Conservation (phyloP, 1,140 invertebrate genomes). For the Belonocnema kinseyi region DNA sequence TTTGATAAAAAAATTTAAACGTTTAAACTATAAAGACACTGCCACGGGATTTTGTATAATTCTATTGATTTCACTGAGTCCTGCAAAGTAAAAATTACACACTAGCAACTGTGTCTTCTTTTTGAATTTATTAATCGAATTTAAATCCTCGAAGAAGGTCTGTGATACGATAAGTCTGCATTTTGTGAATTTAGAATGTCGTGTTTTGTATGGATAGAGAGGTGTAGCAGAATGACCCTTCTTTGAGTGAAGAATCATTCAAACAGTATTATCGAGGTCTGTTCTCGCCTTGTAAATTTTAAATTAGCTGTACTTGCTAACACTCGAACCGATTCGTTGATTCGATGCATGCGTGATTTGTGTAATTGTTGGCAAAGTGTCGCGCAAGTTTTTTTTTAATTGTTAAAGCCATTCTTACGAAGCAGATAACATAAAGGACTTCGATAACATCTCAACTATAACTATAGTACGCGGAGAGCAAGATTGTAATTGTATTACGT, state of each 20-base stretch:
- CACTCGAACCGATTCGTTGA: constrained; percentile 39
- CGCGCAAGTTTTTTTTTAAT: neutral
- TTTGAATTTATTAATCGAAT: constrained; percentile 9
- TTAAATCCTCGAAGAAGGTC: constrained; percentile 22
- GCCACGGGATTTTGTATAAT: neutral
- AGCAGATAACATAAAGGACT: constrained; percentile 13
- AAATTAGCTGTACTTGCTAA: constrained; percentile 34
- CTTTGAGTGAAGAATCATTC: constrained; percentile 11
- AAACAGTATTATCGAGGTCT: constrained; percentile 49
- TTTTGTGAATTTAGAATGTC: constrained; percentile 15
- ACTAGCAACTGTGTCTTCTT: neutral
- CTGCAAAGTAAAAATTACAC: neutral
- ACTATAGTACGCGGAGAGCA: constrained; percentile 41
- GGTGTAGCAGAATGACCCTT: neutral
- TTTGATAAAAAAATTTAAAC: constrained; percentile 9
- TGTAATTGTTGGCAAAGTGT: neutral
- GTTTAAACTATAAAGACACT: neutral
- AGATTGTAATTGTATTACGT: constrained; percentile 59
- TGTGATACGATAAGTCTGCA: constrained; percentile 29
- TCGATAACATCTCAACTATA: constrained; percentile 14
- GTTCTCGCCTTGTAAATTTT: constrained; percentile 34
- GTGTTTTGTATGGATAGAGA: constrained; percentile 20
- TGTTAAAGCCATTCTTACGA: constrained; percentile 23
- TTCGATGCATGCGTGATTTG: constrained; percentile 25
- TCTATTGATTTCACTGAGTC: neutral